phyloP scores from a whole-genome alignment of 2,888 invertebrate genomes.

The Meteorus colon region DNA sequence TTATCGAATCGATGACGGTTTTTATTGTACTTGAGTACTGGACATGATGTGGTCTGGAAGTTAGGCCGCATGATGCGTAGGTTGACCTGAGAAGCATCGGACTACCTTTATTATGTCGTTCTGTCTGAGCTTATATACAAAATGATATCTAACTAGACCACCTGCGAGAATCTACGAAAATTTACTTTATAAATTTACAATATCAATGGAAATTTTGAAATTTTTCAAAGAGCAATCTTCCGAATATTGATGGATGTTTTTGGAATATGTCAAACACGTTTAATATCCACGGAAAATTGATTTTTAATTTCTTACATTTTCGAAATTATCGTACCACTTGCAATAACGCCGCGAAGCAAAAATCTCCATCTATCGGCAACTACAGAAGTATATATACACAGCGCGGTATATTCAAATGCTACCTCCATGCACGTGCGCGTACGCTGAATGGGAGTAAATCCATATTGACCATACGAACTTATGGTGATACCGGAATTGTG shows the following conservation, averaged over 20 bases:
- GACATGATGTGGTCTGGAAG: constrained; percentile 58
- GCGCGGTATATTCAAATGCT: constrained; percentile 25
- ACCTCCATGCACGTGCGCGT: neutral
- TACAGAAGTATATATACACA: neutral
- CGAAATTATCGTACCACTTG: neutral
- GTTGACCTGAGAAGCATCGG: constrained; percentile 65
- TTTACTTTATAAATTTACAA: neutral
- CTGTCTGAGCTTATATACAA: constrained; percentile 60
- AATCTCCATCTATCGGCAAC: constrained; percentile 27
- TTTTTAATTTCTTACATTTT: constrained; percentile 16
- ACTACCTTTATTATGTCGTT: constrained; percentile 56
- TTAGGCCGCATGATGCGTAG: constrained; percentile 59
- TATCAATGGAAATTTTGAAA: neutral
- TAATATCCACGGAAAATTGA: neutral
- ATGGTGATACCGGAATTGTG: too few species aligned
- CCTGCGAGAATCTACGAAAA: constrained; percentile 54
- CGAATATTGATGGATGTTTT: constrained; percentile 4
- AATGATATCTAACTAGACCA: constrained; percentile 23
- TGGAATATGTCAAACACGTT: neutral
- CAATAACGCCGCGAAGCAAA: neutral
- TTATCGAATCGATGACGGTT: constrained; percentile 55
- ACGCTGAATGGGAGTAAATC: neutral
- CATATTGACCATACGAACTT: neutral
- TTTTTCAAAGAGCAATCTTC: neutral
- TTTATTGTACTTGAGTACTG: constrained; percentile 55